Conservation (phyloP, 1,140 invertebrate species). For the Zaprionus ghesquierei region DNA sequence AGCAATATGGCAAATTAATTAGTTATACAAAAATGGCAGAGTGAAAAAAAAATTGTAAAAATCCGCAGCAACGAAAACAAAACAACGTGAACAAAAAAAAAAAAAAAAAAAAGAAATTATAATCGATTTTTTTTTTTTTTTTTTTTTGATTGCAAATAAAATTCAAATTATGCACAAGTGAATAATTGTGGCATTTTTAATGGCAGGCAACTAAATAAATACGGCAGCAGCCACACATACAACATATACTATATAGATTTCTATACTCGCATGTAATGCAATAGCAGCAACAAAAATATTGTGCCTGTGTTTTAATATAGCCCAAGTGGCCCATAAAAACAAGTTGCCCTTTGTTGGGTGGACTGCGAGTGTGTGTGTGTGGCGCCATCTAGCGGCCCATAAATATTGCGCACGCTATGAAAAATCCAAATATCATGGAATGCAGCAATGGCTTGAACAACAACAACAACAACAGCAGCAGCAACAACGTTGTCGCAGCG, state of each 20-base stretch:
- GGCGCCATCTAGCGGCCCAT: constrained; percentile 71
- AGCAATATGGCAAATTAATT: constrained; percentile 79
- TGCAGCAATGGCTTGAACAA: constrained; percentile 65
- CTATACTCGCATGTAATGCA: constrained; percentile 26
- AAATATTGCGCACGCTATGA: constrained; percentile 68
- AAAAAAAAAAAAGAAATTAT: constrained; percentile 20
- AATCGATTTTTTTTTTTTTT: constrained; percentile 10
- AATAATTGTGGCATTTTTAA: constrained; percentile 75
- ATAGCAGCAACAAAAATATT: constrained; percentile 45
- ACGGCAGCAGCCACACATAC: constrained; percentile 4
- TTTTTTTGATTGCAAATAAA: constrained; percentile 56
- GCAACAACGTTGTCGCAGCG: constrained; percentile 30
- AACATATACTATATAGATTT: constrained; percentile 18
- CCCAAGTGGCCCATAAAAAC: constrained; percentile 74
- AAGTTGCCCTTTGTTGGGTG: constrained; percentile 32
- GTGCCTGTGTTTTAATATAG: constrained; percentile 66
- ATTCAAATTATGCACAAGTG: constrained; percentile 79
- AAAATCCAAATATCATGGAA: constrained; percentile 79
- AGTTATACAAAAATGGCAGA: constrained; percentile 72
- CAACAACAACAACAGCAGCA: constrained; percentile 53
- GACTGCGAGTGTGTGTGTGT: constrained; percentile 29
- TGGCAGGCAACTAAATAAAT: constrained; percentile 49
- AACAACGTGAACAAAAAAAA: constrained; percentile 39
- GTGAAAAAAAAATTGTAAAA: constrained; percentile 41
- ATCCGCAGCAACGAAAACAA: constrained; percentile 5